Conservation (phyloP, 2,888 invertebrate species). For the Rhagophthalmus giganteus region DNA sequence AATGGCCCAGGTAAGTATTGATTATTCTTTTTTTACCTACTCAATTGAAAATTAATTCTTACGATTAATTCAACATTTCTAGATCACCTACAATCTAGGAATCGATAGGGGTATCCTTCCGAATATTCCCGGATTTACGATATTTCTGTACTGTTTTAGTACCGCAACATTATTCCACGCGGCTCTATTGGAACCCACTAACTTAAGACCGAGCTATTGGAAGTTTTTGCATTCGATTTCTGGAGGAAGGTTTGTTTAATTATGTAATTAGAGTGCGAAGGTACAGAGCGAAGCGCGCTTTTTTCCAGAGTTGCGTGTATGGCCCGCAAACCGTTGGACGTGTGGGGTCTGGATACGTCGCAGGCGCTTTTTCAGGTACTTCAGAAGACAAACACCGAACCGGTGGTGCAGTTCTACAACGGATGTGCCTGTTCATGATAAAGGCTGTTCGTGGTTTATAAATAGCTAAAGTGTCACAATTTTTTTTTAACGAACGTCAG, state of each 20-base stretch:
- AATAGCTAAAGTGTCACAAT: too few relatives aligned
- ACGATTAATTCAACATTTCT: too few relatives aligned
- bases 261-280: neutral
- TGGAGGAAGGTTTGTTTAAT: constrained; percentile 63
- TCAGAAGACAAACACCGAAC: constrained; percentile 54
- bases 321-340: constrained; percentile 61
- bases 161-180: constrained; percentile 78
- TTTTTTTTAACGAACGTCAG: too few relatives aligned
- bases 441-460: too few relatives aligned
- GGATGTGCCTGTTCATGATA: constrained; percentile 16
- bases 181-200: constrained; percentile 77
- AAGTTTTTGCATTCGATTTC: constrained; percentile 77
- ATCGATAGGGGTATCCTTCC: constrained; percentile 68
- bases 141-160: constrained; percentile 74
- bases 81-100: constrained; percentile 75
- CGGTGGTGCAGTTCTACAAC: constrained; percentile 28
- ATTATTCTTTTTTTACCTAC: neutral
- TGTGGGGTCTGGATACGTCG: constrained; percentile 63
- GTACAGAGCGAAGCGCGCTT: neutral
- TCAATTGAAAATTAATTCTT: neutral
- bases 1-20: constrained; percentile 67
- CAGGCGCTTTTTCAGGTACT: constrained; percentile 57
- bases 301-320: constrained; percentile 62
- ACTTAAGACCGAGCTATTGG: constrained; percentile 79
- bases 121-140: constrained; percentile 68